phyloP scores from a whole-genome alignment of 2,888 invertebrate genomes.

The Ischnus inquisitorius region DNA sequence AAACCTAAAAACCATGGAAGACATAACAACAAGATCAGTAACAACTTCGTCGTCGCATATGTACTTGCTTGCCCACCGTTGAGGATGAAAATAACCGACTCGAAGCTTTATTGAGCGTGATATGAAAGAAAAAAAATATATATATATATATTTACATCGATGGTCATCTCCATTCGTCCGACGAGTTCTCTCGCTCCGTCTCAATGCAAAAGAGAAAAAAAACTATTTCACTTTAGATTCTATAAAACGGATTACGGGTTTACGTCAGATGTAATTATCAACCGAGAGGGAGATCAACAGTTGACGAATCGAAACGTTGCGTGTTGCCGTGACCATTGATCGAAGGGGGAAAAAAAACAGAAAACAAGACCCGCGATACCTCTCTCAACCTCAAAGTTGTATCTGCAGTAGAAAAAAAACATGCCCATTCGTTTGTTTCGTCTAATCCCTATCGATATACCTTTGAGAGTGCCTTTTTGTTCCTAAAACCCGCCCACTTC shows the following conservation, averaged over 20 bases:
- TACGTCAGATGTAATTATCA: slow-evolving; percentile 38
- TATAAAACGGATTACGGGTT: slow-evolving; percentile 30
- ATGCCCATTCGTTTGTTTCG: slow-evolving; percentile 31
- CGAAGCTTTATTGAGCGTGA: slow-evolving; percentile 40
- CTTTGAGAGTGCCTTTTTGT: slow-evolving; percentile 49
- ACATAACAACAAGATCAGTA: slow-evolving; percentile 33
- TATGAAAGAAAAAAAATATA: slow-evolving; percentile 42
- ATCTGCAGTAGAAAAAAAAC: slow-evolving; percentile 3
- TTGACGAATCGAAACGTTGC: slow-evolving; percentile 25
- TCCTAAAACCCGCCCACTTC: slow-evolving; percentile 37
- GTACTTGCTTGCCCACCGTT: slow-evolving; percentile 53
- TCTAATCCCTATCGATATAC: slow-evolving; percentile 24
- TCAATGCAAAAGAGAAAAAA: slow-evolving; percentile 26
- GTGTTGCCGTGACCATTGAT: slow-evolving; percentile 8
- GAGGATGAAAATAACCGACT: slow-evolving; percentile 30
- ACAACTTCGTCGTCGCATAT: slow-evolving; percentile 57
- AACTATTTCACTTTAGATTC: slow-evolving; percentile 37
- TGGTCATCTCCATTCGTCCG: slow-evolving; percentile 48
- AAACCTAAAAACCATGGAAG: slow-evolving; percentile 45
- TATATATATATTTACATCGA: slow-evolving; percentile 12
- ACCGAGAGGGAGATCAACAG: slow-evolving; percentile 13
- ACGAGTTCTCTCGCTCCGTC: slow-evolving; percentile 55
- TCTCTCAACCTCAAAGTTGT: slow-evolving; percentile 40
- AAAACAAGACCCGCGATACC: slow-evolving; percentile 29
- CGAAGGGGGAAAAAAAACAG: background rate